Evolutionary conservation across 2,113 vertebrate genomes (phyloP).

Genomic region (Aegotheles bennettii): DNA sequence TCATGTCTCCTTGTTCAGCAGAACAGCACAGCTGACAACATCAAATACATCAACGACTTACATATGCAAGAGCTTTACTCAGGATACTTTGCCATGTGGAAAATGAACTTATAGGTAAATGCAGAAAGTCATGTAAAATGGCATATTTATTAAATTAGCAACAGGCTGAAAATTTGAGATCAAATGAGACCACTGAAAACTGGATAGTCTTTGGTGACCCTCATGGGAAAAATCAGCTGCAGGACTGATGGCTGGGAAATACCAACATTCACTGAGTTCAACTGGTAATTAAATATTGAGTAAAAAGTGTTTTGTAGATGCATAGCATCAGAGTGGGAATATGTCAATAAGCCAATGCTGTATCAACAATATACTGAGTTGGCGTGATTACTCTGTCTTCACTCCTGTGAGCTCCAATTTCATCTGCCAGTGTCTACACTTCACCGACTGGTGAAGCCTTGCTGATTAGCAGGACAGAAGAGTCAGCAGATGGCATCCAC

Average conservation of each 20-base stretch:
- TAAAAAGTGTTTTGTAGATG: not conserved
- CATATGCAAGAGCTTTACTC: not conserved
- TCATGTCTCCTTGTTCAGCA: not conserved
- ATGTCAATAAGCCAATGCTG: not conserved
- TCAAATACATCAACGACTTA: not conserved
- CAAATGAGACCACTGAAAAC: not conserved
- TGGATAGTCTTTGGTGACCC: not conserved
- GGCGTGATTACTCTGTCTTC: not conserved
- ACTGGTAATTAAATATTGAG: not conserved
- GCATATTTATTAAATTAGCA: not conserved
- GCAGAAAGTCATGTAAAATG: not conserved
- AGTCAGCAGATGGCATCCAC: not conserved
- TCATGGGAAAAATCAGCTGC: not conserved
- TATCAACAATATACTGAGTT: not conserved
- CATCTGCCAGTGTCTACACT: not conserved
- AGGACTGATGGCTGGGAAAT: not conserved
- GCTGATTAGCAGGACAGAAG: not conserved
- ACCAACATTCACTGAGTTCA: not conserved
- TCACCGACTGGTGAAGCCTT: not conserved
- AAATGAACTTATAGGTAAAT: not conserved
- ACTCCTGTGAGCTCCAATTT: not conserved
- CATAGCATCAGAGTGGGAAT: not conserved
- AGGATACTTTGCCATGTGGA: not conserved
- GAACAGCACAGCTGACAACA: not conserved
- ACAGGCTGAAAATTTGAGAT: not conserved